These are phyloP conservation scores for Lypha dubia DNA, from an alignment of 2,888 invertebrate genomes.

Conservation along the genomic window DNA sequence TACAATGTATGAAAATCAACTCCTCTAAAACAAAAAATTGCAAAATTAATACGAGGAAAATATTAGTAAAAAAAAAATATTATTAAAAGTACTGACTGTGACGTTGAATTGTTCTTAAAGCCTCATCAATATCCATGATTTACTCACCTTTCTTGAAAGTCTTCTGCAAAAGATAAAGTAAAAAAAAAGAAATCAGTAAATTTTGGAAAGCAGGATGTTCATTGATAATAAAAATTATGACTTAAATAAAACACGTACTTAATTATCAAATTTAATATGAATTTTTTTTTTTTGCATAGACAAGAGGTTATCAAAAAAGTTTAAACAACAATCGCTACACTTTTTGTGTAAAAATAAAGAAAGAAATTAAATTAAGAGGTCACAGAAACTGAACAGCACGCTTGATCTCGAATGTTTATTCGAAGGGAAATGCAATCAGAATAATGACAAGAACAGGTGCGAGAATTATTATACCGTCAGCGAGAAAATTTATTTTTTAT, in stretches of 20 bases:
- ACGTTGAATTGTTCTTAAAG: background rate
- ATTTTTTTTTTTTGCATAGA: background rate
- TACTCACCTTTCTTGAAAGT: conserved; percentile 73
- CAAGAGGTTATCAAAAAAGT: conserved; percentile 51
- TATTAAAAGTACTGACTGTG: background rate
- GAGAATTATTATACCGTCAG: too few species aligned
- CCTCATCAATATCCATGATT: background rate
- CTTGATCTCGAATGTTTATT: too few species aligned
- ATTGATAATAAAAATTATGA: background rate
- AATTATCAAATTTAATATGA: conserved; percentile 5
- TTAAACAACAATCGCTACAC: background rate
- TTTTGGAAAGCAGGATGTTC: conserved; percentile 44
- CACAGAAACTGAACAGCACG: background rate
- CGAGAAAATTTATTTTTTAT: too few species aligned
- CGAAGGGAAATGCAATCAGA: too few species aligned
- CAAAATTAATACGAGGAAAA: conserved; percentile 48
- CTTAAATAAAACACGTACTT: background rate
- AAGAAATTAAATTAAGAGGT: background rate
- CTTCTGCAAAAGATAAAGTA: conserved; percentile 66
- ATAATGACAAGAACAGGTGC: too few species aligned
- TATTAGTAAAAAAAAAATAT: conserved; percentile 39
- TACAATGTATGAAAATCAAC: conserved; percentile 78
- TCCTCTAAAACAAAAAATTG: conserved; percentile 59
- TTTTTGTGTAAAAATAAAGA: background rate
- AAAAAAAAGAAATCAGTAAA: conserved; percentile 35